phyloP scores from a whole-genome alignment of 1,140 invertebrate genomes.

The Zaprionus camerounensis region DNA sequence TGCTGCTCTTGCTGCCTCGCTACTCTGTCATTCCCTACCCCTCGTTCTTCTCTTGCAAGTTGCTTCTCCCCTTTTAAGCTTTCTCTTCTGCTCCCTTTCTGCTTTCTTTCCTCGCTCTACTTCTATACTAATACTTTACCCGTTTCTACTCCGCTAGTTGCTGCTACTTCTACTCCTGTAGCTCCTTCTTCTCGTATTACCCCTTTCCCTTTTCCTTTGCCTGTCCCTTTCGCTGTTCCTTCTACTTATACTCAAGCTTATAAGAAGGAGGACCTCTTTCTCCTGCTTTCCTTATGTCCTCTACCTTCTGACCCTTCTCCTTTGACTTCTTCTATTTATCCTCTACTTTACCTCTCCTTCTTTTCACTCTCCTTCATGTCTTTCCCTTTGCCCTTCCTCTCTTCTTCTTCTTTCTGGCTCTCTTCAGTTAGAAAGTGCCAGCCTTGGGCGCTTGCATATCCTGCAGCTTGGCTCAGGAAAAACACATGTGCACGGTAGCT shows the following conservation, averaged over 20 bases:
- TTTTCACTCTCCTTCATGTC: background rate
- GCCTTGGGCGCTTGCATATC: slow-evolving; percentile 17
- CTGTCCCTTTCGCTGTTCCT: background rate
- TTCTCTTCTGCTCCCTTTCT: background rate
- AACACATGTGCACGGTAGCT: slow-evolving; percentile 11
- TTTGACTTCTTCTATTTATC: too few species aligned
- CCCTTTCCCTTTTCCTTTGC: background rate
- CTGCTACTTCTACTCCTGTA: too few species aligned
- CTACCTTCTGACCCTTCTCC: too few species aligned
- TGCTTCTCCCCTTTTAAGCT: background rate
- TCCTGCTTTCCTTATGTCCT: too few species aligned
- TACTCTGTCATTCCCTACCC: background rate
- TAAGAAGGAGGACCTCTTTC: too few species aligned
- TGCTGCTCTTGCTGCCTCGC: background rate
- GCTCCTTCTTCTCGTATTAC: background rate
- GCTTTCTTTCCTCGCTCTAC: background rate
- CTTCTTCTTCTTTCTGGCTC: background rate
- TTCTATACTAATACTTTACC: too few species aligned
- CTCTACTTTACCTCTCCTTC: background rate
- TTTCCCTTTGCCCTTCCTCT: too few species aligned
- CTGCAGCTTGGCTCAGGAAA: background rate
- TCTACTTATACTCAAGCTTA: too few species aligned
- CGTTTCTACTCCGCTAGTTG: too few species aligned
- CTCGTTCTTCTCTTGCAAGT: too few species aligned
- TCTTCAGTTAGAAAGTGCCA: background rate